These are phyloP conservation scores for Pseudopodoces humilis DNA, from an alignment of 2,113 vertebrate species.

Conservation along the genomic window DNA sequence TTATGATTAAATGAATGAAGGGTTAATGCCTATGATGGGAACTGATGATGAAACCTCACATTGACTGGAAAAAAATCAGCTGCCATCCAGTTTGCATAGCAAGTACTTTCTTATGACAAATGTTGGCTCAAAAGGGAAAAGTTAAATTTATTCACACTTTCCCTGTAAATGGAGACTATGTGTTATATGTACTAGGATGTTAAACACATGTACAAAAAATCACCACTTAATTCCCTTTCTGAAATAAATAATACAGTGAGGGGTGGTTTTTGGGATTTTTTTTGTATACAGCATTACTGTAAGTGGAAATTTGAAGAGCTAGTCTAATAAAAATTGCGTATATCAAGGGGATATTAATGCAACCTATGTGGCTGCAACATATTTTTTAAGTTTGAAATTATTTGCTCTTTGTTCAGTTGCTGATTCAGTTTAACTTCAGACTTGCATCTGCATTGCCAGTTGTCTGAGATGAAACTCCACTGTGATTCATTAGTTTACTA, in stretches of 20 bases:
- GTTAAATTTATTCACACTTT: not conserved
- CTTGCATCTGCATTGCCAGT: conserved; percentile 60
- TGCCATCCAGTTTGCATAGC: conserved; percentile 49
- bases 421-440: conserved; percentile 39
- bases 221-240: conserved; percentile 9
- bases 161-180: conserved; percentile 16
- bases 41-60: conserved; percentile 48
- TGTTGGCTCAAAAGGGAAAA: conserved; percentile 5
- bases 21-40: conserved; percentile 39
- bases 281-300: conserved; percentile 8
- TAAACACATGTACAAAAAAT: conserved; percentile 39
- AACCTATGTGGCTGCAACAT: conserved; percentile 9
- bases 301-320: conserved; percentile 25
- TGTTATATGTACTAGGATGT: conserved; percentile 33
- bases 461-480: conserved; percentile 70
- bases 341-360: conserved; percentile 42
- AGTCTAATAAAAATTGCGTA: conserved; percentile 14
- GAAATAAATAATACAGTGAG: conserved; percentile 3
- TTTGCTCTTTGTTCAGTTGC: conserved; percentile 50
- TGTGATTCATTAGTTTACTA: conserved; percentile 77
- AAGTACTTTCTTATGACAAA: not conserved
- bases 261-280: not conserved
- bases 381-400: conserved; percentile 31
- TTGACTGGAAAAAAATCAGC: conserved; percentile 21
- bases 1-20: conserved; percentile 68